phyloP scores from a whole-genome alignment of 2,797 vertebrate species.

The Notoglanidium macrostoma region DNA sequence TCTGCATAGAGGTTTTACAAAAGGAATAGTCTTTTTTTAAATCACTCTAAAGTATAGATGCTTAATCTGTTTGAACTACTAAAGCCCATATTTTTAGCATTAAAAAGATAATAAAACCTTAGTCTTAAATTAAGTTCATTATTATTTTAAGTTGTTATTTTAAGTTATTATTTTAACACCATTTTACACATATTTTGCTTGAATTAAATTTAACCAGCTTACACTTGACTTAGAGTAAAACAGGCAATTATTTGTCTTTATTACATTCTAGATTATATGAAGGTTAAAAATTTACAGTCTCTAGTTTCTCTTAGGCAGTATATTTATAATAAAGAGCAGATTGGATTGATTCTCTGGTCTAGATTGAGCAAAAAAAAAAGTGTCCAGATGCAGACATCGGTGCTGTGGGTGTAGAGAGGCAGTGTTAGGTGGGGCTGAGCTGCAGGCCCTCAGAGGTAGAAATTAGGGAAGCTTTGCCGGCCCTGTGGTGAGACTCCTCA shows the following conservation, averaged over 20 bases:
- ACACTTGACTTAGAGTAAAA: neutral
- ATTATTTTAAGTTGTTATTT: no score
- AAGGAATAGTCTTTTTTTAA: neutral
- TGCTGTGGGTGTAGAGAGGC: conserved; percentile 40
- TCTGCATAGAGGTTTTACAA: neutral
- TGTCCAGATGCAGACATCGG: conserved; percentile 23
- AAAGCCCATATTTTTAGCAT: neutral
- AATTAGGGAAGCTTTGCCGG: conserved; percentile 56
- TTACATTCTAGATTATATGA: neutral
- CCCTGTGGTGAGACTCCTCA: conserved; percentile 70
- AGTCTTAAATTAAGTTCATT: neutral
- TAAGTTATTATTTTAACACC: neutral
- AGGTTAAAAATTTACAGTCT: neutral
- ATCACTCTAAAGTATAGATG: neutral
- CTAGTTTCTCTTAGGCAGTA: neutral
- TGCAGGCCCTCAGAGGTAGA: conserved; percentile 53
- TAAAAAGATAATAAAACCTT: neutral
- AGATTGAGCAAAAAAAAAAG: neutral
- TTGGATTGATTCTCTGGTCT: conserved; percentile 24
- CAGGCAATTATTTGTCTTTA: neutral
- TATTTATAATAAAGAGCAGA: conserved; percentile 3
- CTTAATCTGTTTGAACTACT: neutral
- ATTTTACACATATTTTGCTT: neutral
- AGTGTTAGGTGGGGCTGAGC: conserved; percentile 57
- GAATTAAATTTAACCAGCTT: neutral